Evolutionary conservation across 2,888 invertebrate species (phyloP).

Genomic region (Vanessa cardui): DNA sequence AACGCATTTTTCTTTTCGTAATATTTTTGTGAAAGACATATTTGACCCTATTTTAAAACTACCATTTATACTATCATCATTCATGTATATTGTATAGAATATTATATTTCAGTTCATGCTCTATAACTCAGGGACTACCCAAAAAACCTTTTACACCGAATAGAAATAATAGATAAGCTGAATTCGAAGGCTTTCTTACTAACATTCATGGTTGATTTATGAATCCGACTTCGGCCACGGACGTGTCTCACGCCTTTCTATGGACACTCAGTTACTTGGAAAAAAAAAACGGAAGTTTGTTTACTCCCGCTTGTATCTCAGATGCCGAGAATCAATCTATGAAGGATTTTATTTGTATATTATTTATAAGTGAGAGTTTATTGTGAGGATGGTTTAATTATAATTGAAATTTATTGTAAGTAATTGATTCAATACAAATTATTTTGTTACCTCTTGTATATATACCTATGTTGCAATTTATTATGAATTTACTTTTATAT

Average conservation of each 20-base stretch:
- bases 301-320: background rate
- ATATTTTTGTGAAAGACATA: too few species aligned
- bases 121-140: conserved; percentile 2
- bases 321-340: background rate
- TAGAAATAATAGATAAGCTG: conserved; percentile 19
- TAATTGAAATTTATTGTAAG: too few species aligned
- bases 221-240: background rate
- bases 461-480: too few species aligned
- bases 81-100: background rate
- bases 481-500: too few species aligned
- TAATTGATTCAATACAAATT: too few species aligned
- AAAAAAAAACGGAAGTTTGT: background rate
- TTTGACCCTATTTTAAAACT: too few species aligned
- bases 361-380: too few species aligned
- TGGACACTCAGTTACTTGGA: background rate
- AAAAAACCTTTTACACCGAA: conserved; percentile 9
- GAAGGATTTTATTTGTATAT: too few species aligned
- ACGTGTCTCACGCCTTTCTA: conserved; percentile 3
- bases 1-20: too few species aligned
- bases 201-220: conserved; percentile 22
- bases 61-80: too few species aligned
- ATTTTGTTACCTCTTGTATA: too few species aligned
- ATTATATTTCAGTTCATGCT: background rate
- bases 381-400: too few species aligned
- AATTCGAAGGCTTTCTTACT: conserved; percentile 8